Base-by-base conservation (phyloP, 2,797 vertebrate genomes). In the Gobio occitaniae region DNA sequence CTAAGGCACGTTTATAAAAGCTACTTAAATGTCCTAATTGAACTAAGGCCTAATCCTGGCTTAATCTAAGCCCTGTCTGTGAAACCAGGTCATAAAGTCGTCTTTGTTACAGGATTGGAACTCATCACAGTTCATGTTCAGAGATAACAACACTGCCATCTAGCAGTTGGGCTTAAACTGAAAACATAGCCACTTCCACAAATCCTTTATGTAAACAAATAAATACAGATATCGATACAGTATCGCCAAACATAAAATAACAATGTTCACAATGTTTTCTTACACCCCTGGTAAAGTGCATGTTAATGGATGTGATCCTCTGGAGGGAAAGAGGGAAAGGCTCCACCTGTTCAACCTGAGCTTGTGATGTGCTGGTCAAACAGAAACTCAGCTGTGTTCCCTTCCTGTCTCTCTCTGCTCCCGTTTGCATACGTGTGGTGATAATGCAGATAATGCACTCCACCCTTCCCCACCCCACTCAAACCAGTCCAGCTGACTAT, bases 401-500 rank as follows among this genome's bases (percentile, higher is more conserved):
- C 69, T 83, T 78, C 48, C 84, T 74, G 21, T 52, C 69, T 81
- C 21, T 78, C 90, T 90, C 90, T 84, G 79, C 90, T 84, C 89
- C 89, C 91, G 9, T 96, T 96, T 96, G 95, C 95, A 96, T 96
- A 95, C 41, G 90, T 56, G 85, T 90, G 86, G 91, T 93, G 94
- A 95, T 95, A 95, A 93, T 90, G 89, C 86, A 89, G 76, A 86
- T 63, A 44, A 44, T 84, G 36, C 82, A 85, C 80, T 88, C 88
- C 85, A 72, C 89, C 88, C 88, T n/a, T 61, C 75, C 71, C 86
- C 32, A 63, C 92, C 91, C 86, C 87, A 47, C 87, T 74, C 84
- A 59, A 52, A 82, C 80, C 91, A 89, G 87, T 70, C 86, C 90
- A 88, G 78, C 84, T 88, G 91, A 90, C 90, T 94, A 93, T 95